A percentile compares a stretch with the other conserved stretches of the same genome.
phyloP scores from a whole-genome alignment of 1,140 invertebrate species.

The Druon quercuslanigerum region DNA sequence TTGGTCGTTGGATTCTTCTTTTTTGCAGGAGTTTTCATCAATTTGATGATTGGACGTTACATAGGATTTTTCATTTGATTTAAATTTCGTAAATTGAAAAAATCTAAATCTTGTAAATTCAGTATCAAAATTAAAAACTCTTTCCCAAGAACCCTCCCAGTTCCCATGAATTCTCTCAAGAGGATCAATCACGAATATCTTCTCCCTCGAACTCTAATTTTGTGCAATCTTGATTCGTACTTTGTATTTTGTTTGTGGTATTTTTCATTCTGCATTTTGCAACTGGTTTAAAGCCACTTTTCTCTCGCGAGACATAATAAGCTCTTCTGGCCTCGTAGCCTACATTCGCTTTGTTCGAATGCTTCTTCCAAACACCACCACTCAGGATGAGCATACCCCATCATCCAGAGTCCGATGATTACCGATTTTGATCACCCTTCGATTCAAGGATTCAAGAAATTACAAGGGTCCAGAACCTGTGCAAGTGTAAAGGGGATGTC shows the following conservation, averaged over 20 bases:
- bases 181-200: too few relatives aligned
- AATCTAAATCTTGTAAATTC: too few relatives aligned
- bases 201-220: background rate
- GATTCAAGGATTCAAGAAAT: background rate
- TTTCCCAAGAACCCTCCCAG: too few relatives aligned
- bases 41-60: too few relatives aligned
- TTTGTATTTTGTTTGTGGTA: background rate
- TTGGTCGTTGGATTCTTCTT: too few relatives aligned
- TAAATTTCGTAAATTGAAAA: too few relatives aligned
- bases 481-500: background rate
- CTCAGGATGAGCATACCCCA: background rate
- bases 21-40: too few relatives aligned
- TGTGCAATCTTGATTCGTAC: background rate
- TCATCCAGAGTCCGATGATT: background rate
- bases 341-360: slow-evolving; percentile 27
- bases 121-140: too few relatives aligned
- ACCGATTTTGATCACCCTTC: background rate
- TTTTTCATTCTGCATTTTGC: background rate
- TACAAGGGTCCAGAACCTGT: background rate
- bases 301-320: slow-evolving; percentile 33
- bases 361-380: background rate
- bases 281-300: slow-evolving; percentile 9
- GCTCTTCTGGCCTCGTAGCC: slow-evolving; percentile 35
- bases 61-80: too few relatives aligned
- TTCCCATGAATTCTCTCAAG: too few relatives aligned